Conservation (phyloP, 2,888 invertebrate species). For the Stenodera caucasica region DNA sequence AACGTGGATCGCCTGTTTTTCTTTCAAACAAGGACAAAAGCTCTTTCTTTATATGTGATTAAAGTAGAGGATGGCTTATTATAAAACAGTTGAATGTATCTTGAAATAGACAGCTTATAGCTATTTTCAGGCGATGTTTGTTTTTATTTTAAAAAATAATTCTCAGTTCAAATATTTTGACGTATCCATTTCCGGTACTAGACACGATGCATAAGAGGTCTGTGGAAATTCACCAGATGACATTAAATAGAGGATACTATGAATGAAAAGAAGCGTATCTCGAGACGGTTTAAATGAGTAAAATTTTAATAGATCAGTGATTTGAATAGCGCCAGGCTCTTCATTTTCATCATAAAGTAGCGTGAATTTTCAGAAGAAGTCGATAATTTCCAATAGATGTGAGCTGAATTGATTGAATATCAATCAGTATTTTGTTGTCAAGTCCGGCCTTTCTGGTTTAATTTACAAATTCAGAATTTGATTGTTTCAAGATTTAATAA, state of each 20-base stretch:
- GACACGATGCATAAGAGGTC: not conserved
- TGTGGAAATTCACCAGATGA: not conserved
- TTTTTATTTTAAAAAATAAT: not conserved
- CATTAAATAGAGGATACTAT: not conserved
- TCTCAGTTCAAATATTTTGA: not conserved
- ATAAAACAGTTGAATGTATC: not conserved
- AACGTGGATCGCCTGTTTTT: constrained; percentile 17
- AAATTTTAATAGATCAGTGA: too few species aligned
- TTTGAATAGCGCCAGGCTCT: too few species aligned
- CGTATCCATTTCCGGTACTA: not conserved
- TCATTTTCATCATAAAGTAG: too few species aligned
- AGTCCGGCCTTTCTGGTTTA: too few species aligned
- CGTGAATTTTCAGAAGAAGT: too few species aligned
- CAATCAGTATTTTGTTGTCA: too few species aligned
- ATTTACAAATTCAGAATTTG: too few species aligned
- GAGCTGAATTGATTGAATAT: too few species aligned
- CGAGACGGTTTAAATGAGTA: too few species aligned
- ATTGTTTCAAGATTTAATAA: too few species aligned
- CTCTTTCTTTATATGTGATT: not conserved
- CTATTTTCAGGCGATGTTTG: not conserved
- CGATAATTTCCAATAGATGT: too few species aligned
- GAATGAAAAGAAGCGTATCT: too few species aligned
- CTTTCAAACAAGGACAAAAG: not conserved
- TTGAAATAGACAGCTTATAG: not conserved
- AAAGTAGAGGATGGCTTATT: not conserved